Percentiles rank a stretch among this genome's conserved stretches.
phyloP scores from a whole-genome alignment of 2,888 invertebrate genomes.

The Acrobasis repandana region DNA sequence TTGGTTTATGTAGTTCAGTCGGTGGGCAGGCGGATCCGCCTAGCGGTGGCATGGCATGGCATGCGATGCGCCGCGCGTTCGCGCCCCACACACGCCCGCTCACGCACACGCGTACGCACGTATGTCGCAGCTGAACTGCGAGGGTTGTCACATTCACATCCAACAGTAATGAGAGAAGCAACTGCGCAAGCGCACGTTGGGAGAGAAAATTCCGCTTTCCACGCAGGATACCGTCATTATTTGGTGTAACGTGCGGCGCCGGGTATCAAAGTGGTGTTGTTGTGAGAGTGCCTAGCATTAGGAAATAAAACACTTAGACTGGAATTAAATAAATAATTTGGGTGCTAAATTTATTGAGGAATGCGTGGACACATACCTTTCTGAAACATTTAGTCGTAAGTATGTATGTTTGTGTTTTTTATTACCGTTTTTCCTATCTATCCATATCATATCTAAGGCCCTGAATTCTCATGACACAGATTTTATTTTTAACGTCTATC shows the following conservation, averaged over 20 bases:
- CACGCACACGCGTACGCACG: background rate
- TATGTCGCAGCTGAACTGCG: background rate
- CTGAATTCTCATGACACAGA: no score
- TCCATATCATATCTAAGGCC: no score
- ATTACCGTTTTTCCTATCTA: no score
- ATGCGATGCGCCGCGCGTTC: no score
- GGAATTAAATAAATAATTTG: background rate
- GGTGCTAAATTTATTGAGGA: constrained; percentile 3
- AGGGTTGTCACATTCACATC: background rate
- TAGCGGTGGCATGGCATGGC: no score
- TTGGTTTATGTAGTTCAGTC: no score
- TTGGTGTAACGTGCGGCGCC: background rate
- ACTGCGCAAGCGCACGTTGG: constrained; percentile 9
- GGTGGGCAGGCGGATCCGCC: no score
- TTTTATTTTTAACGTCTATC: no score
- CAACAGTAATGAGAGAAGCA: background rate
- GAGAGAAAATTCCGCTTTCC: background rate
- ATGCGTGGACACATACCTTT: constrained; percentile 5
- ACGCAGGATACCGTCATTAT: background rate
- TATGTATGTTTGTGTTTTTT: no score
- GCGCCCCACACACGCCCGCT: background rate
- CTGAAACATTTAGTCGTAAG: constrained; percentile 4
- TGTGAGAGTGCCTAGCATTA: background rate
- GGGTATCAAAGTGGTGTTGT: background rate
- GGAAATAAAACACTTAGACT: background rate